These are phyloP conservation scores for Dendrocincla tyrannina DNA, from an alignment of 2,797 vertebrate genomes.

Conservation along the genomic window DNA sequence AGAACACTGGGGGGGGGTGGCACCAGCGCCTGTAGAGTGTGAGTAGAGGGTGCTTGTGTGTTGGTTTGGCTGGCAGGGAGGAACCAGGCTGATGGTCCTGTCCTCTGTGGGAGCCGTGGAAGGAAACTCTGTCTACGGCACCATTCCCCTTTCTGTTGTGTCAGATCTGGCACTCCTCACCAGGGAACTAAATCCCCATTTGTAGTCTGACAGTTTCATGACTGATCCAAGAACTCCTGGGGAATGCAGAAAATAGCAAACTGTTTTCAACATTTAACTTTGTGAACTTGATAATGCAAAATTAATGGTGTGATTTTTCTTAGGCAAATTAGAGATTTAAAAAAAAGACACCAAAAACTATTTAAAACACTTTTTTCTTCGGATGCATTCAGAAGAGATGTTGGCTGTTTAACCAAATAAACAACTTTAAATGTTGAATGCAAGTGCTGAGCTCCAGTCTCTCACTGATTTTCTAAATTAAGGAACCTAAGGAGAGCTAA, in stretches of 20 bases:
- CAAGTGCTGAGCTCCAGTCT: not conserved
- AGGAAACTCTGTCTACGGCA: not conserved
- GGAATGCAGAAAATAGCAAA: not conserved
- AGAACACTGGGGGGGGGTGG: not conserved
- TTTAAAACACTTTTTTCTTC: not conserved
- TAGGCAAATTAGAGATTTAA: not conserved
- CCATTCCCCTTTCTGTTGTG: not conserved
- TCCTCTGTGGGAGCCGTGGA: not conserved
- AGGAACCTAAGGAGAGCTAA: not conserved
- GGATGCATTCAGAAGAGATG: not conserved
- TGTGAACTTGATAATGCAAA: not conserved
- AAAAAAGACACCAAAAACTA: not conserved
- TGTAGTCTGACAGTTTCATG: not conserved
- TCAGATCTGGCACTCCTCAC: not conserved
- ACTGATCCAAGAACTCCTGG: not conserved
- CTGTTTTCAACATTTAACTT: not conserved
- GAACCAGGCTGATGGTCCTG: not conserved
- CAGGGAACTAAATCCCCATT: not conserved
- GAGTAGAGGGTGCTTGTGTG: rapidly evolving
- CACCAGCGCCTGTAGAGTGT: rapidly evolving
- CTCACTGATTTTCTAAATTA: not conserved
- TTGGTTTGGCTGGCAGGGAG: not conserved
- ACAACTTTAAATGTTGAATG: not conserved
- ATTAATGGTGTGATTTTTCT: not conserved
- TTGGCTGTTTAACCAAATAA: not conserved